These are phyloP conservation scores for Astropecten irregularis DNA, from an alignment of 53 echinoderm and acorn worm genomes.

Conservation along the genomic window DNA sequence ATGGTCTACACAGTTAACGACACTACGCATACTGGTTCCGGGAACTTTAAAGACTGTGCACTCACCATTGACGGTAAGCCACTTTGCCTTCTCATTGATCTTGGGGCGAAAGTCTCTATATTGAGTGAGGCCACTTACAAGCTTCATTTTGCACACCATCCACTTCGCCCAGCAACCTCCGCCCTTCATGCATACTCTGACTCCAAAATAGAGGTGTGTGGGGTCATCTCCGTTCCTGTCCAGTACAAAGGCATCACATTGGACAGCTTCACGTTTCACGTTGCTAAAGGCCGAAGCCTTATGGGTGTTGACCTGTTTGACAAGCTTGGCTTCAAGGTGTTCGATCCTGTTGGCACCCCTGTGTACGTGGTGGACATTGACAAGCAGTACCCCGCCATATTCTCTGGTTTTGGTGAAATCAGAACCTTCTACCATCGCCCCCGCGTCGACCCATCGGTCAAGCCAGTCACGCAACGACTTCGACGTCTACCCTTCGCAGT, in stretches of 20 bases:
- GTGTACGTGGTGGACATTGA: conserved; percentile 31
- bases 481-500: conserved; percentile 18
- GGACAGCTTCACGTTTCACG: conserved; percentile 10
- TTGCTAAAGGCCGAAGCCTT: background rate
- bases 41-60: conserved; percentile 2
- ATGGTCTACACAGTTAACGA: background rate
- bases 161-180: background rate
- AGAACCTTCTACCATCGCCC: conserved; percentile 12
- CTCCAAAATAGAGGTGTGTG: conserved; percentile 25
- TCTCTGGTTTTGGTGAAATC: background rate
- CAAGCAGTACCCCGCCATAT: background rate
- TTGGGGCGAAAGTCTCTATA: conserved; percentile 6
- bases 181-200: conserved; percentile 14
- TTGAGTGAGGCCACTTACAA: background rate
- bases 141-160: conserved; percentile 1
- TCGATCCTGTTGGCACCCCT: background rate
- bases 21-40: background rate
- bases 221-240: conserved; percentile 25
- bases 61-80: background rate
- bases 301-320: background rate
- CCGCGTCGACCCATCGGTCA: background rate
- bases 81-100: background rate
- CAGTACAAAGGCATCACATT: conserved; percentile 28
- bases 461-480: conserved; percentile 18
- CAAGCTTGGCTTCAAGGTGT: background rate